Evolutionary conservation across 2,113 vertebrate species (phyloP), one percentile per base, ranked within the genome.

Genomic region (Corythoichthys intestinalis): DNA sequence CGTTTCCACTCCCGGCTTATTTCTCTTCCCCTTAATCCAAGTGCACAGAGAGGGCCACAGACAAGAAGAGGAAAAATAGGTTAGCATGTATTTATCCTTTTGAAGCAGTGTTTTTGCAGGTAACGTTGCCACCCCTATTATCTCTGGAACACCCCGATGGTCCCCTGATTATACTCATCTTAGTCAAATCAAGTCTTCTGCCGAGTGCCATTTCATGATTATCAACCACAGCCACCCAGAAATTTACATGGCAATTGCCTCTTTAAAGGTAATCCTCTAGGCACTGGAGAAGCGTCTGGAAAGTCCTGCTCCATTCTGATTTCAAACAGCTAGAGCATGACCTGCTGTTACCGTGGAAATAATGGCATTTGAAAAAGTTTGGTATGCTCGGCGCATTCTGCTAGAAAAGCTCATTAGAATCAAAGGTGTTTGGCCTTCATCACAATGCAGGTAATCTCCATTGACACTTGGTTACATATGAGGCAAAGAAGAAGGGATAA

Each of bases 1-100:
- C 0, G 94, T 93, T 88, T 98, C 96, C 91, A 98, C 86, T 85
- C 95, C 96, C 59, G 94, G 96, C 91, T 98, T 98, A 87, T 96
- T 96, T 85, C 95, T 94, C 88, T 97, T 97, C 77, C 96, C 96
- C 96, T 98, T 82, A 49, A 84, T 76, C 79, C 67, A 71, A 74
- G 70, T 35, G 2, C 58, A 79, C 62, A 76, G 72, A 76, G 35
- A 60, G 58, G 59, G 66, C 66, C 35, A 70, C 56, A 68, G 46
- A 53, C 35, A 75, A 60, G 68, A 46, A 75, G 28, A 76, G 66
- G 76, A 71, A 71, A 61, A 85, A 35, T 14, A 84, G 85, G 84
- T 88, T 88, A 87, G 82, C 70, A 73, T 20, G 59, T 48, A 84
- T 82, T 77, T 78, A 78, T 65, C 70, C 70, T 72, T 82, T 73